Percentiles rank a stretch among this genome's conserved stretches.
Evolutionary conservation across 2,888 invertebrate genomes (phyloP).

Genomic region (Caenorhabditis uteleia): DNA sequence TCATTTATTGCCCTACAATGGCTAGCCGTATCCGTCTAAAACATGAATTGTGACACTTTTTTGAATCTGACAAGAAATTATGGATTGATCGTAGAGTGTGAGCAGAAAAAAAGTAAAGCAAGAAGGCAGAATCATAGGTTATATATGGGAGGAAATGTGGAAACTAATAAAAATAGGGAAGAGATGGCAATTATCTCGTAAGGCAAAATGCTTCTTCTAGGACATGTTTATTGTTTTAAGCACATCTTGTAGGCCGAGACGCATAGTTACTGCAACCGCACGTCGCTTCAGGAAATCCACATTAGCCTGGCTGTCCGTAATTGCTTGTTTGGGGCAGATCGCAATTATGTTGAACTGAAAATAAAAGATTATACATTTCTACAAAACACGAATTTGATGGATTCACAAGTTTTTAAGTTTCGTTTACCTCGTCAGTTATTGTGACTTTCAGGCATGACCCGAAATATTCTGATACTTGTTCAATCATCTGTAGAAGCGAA

Average conservation of each 20-base stretch:
- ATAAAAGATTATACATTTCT: not conserved
- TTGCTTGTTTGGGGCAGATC: slow-evolving; percentile 29
- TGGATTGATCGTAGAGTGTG: too few species aligned
- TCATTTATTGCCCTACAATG: too few species aligned
- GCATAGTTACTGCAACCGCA: slow-evolving; percentile 29
- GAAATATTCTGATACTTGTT: slow-evolving; percentile 23
- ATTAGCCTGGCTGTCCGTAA: slow-evolving; percentile 17
- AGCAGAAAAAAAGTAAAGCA: too few species aligned
- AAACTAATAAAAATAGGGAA: too few species aligned
- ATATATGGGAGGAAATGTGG: too few species aligned
- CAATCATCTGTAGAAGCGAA: slow-evolving; percentile 19
- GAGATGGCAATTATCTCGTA: too few species aligned
- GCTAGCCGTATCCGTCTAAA: too few species aligned
- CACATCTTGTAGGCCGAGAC: slow-evolving; percentile 25
- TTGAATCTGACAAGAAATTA: too few species aligned
- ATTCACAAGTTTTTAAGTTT: not conserved
- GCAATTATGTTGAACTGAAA: slow-evolving; percentile 33
- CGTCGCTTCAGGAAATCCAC: slow-evolving; percentile 22
- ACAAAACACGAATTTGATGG: not conserved
- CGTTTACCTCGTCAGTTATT: slow-evolving; percentile 23
- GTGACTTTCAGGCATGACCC: slow-evolving; percentile 36
- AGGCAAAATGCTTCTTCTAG: too few species aligned
- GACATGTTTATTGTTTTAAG: slow-evolving; percentile 33
- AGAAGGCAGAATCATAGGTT: too few species aligned
- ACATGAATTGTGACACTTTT: too few species aligned